Conservation (phyloP, 2,888 invertebrate genomes). For the Drosophila pegasa region DNA sequence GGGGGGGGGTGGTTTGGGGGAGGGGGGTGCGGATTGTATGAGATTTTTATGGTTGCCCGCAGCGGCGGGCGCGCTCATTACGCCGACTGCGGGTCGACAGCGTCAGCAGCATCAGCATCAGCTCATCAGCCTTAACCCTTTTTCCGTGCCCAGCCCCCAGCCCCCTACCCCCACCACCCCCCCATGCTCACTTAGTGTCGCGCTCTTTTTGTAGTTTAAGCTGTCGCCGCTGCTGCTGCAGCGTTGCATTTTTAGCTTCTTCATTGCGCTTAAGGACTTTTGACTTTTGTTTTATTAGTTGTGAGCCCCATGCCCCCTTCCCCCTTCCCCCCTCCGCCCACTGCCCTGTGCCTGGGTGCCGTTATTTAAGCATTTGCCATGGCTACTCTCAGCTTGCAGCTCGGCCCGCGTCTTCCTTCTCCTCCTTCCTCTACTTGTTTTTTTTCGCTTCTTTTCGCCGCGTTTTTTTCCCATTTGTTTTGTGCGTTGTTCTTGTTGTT, state of each 20-base stretch:
- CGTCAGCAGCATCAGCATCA: constrained; percentile 33
- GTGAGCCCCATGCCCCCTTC: constrained; percentile 52
- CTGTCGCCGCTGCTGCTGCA: constrained; percentile 56
- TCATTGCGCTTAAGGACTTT: constrained; percentile 84
- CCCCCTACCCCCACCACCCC: background rate
- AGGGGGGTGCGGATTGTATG: constrained; percentile 18
- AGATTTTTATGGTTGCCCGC: constrained; percentile 76
- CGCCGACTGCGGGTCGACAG: constrained; percentile 62
- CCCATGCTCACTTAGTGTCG: constrained; percentile 30
- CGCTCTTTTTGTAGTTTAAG: constrained; percentile 66
- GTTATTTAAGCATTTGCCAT: constrained; percentile 60
- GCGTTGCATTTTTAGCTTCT: constrained; percentile 80
- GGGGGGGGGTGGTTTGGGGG: background rate
- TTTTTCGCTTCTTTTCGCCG: background rate
- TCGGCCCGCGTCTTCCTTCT: constrained; percentile 23
- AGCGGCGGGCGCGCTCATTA: constrained; percentile 75
- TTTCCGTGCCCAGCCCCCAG: constrained; percentile 25
- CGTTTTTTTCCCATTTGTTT: constrained; percentile 22
- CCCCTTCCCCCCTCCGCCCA: background rate
- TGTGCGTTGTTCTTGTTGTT: constrained; percentile 34
- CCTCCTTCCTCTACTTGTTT: constrained; percentile 1
- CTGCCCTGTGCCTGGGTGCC: constrained; percentile 27
- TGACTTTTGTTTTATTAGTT: constrained; percentile 84
- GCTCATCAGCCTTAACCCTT: constrained; percentile 75
- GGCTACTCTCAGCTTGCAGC: constrained; percentile 42